Evolutionary conservation across 2,797 vertebrate species (phyloP).

Genomic region (Hippoglossus hippoglossus): DNA sequence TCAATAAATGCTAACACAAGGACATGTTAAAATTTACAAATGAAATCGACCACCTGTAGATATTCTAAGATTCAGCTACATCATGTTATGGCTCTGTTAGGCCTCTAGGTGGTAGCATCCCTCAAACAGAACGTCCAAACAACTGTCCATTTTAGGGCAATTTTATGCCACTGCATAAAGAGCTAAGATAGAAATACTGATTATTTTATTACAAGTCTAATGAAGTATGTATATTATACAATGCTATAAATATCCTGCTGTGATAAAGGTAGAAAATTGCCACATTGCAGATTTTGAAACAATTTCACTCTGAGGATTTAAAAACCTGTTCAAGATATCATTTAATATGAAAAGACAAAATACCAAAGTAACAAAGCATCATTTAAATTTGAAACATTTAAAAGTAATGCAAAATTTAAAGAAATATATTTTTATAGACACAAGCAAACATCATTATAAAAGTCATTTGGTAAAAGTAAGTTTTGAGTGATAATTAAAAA

Average conservation of each 20-base stretch:
- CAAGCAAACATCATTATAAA: background rate
- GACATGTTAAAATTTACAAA: background rate
- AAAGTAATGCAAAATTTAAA: too few relatives aligned
- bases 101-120: conserved; percentile 73
- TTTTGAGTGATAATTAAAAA: too few relatives aligned
- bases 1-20: background rate
- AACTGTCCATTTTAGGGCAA: background rate
- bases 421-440: too few relatives aligned
- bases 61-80: background rate
- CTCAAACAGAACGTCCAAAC: background rate
- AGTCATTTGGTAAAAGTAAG: background rate
- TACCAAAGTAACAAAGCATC: background rate
- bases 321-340: too few relatives aligned
- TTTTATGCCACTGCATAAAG: background rate
- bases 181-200: background rate
- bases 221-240: too few relatives aligned
- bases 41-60: background rate
- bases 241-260: too few relatives aligned
- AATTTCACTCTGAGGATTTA: too few relatives aligned
- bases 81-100: conserved; percentile 27
- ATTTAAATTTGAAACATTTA: background rate
- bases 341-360: background rate
- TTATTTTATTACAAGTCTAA: background rate
- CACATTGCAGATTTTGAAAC: too few relatives aligned
- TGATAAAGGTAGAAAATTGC: background rate